Base-by-base conservation (phyloP, 2,113 vertebrate species). In the Trogon melanurus region DNA sequence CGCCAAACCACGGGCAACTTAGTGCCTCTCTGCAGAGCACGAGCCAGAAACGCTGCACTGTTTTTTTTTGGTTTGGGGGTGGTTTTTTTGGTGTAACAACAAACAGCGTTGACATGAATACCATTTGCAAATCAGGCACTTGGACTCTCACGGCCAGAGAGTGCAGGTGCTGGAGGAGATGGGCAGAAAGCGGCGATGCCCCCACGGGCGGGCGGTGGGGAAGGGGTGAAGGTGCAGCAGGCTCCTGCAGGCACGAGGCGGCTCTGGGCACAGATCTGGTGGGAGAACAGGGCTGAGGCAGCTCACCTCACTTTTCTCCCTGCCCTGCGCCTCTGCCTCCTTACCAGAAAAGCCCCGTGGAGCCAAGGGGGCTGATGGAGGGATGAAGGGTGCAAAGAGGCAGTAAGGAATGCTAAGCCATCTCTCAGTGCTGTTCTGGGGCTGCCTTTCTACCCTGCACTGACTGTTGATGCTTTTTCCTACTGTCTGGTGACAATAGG, bases 321-420 rank as follows among this genome's bases (percentile, higher is more conserved):
- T 38, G 23, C 29, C 15, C 62, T 34, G 32, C 2, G 13, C 25
- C 61, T 74, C n/a, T 17, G 2, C 25, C 58, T 73, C 19, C 73
- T 54, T 44, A 7, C 16, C n/a, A 25, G 23, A 23, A 38, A 21
- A 69, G 17, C 20, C 32, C 20, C 1, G 1, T 16, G 45, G 56
- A 58, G 51, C 70, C 22, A 4, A 25, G 64, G 36, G 26, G 18
- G 16, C 29, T 19, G 69, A 19, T 16, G 0, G 3, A 54, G 45
- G 34, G 45, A 10, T 53, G 75, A 23, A 38, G 51, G 38, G n/a
- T 53, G 44, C 38, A 34, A 58, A 8, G 1, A 34, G 53, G 62
- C 0, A 0, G 17, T 32, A 14, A 48, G 57, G 26, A n/a, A 32
- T 22, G 36, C 14, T 16, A 3, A 20, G 48, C 25, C n/a, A 30